Percentiles rank a stretch among this genome's conserved stretches.
Evolutionary conservation across 1,140 invertebrate species (phyloP).

Genomic region (Trypoxylus dichotomus): DNA sequence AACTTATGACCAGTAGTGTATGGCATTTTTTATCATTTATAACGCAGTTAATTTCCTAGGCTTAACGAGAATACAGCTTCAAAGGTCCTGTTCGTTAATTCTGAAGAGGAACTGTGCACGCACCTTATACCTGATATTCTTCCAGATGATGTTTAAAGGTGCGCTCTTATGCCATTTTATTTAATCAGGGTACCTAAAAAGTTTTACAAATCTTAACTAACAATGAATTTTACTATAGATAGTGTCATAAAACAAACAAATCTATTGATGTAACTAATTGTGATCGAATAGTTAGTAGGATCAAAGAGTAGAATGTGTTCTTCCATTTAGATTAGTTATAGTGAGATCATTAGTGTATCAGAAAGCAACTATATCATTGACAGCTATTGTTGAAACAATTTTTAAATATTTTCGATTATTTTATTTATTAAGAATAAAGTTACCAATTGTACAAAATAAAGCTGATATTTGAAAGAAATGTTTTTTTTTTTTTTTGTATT

Average conservation of each 20-base stretch:
- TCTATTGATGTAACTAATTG: conserved; percentile 12
- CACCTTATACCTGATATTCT: conserved; percentile 76
- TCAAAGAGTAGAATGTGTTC: not conserved
- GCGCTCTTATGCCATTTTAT: not conserved
- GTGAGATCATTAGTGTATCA: not conserved
- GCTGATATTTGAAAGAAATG: not conserved
- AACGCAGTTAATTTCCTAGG: conserved; percentile 55
- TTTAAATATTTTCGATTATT: not conserved
- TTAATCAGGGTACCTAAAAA: conserved; percentile 27
- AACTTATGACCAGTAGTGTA: too few relatives aligned
- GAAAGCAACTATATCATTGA: not conserved
- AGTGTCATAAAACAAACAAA: too few relatives aligned
- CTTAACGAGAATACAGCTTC: conserved; percentile 74
- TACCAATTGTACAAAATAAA: conserved; percentile 15
- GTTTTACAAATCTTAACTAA: not conserved
- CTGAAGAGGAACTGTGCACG: conserved; percentile 69
- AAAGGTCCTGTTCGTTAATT: conserved; percentile 71
- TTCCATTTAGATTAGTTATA: not conserved
- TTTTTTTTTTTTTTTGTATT: not conserved
- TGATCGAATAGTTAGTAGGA: not conserved
- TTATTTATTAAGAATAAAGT: not conserved
- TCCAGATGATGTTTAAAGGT: conserved; percentile 64
- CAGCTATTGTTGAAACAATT: not conserved
- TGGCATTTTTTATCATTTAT: conserved; percentile 30
- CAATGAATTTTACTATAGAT: too few relatives aligned